These are phyloP conservation scores for Doryteuthis pealeii DNA, from an alignment of 1,140 invertebrate genomes.

Conservation along the genomic window DNA sequence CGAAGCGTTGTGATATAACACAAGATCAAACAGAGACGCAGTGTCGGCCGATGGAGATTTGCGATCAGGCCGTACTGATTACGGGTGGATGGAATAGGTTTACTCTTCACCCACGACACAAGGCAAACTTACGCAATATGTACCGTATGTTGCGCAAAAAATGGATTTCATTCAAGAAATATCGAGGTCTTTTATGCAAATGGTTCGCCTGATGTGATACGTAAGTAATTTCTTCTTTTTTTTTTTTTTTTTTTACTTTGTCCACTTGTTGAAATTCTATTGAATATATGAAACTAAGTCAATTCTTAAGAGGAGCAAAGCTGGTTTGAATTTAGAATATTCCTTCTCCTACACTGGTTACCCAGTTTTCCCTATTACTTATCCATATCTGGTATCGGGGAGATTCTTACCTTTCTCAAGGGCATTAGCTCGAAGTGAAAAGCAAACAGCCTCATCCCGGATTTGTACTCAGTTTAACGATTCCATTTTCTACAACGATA, in stretches of 20 bases:
- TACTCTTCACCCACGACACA: conserved; percentile 50
- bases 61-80: conserved; percentile 65
- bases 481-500: no score
- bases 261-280: no score
- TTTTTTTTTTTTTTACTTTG: neutral
- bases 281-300: no score
- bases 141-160: conserved; percentile 60
- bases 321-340: no score
- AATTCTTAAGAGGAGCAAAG: no score
- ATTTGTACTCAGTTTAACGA: no score
- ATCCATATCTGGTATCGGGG: no score
- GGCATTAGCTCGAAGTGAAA: no score
- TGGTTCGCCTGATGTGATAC: conserved; percentile 48
- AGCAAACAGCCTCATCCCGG: no score
- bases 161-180: conserved; percentile 63
- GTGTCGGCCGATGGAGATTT: conserved; percentile 64
- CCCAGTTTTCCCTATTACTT: no score
- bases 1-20: conserved; percentile 60
- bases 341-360: no score
- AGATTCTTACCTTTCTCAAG: no score
- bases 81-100: conserved; percentile 66
- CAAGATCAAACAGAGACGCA: conserved; percentile 57
- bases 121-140: conserved; percentile 56
- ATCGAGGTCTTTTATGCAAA: conserved; percentile 67
- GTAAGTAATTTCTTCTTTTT: conserved; percentile 31